A percentile compares a stretch with the other conserved stretches of the same genome.
These are phyloP conservation scores for Emys orbicularis DNA, from an alignment of 2,797 vertebrate genomes.

Conservation along the genomic window DNA sequence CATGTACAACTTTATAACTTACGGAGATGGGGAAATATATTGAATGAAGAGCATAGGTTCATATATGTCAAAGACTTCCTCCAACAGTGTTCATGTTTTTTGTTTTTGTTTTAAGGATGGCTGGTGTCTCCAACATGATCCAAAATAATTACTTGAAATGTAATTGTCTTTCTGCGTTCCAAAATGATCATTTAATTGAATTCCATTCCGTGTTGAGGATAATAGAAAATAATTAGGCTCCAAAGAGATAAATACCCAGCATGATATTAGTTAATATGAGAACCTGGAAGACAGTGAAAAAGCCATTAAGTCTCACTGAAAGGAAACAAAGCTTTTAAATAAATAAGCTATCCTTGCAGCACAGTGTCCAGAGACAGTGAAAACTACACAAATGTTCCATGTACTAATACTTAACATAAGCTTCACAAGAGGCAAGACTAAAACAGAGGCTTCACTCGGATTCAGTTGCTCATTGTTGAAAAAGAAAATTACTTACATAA, in stretches of 20 bases:
- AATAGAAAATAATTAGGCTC: slow-evolving; percentile 79
- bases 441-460: slow-evolving; percentile 11
- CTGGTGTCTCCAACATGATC: slow-evolving; percentile 73
- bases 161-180: slow-evolving; percentile 70
- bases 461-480: neutral
- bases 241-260: slow-evolving; percentile 79
- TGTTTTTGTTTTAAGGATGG: slow-evolving; percentile 73
- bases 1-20: slow-evolving; percentile 74
- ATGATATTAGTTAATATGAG: slow-evolving; percentile 79
- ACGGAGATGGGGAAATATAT: slow-evolving; percentile 71
- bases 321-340: slow-evolving; percentile 69
- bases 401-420: slow-evolving; percentile 6
- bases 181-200: slow-evolving; percentile 70
- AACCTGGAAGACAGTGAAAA: slow-evolving; percentile 80
- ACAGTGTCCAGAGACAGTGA: slow-evolving; percentile 27
- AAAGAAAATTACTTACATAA: neutral
- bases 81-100: slow-evolving; percentile 59
- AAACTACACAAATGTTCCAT: slow-evolving; percentile 5
- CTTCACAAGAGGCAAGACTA: neutral
- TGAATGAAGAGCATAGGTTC: slow-evolving; percentile 75
- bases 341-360: slow-evolving; percentile 63
- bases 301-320: slow-evolving; percentile 75
- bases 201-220: slow-evolving; percentile 77
- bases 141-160: slow-evolving; percentile 75
- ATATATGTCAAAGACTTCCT: slow-evolving; percentile 75